Conservation (phyloP, 64 coral and sea anemone genomes). For the Montipora foliosa region DNA sequence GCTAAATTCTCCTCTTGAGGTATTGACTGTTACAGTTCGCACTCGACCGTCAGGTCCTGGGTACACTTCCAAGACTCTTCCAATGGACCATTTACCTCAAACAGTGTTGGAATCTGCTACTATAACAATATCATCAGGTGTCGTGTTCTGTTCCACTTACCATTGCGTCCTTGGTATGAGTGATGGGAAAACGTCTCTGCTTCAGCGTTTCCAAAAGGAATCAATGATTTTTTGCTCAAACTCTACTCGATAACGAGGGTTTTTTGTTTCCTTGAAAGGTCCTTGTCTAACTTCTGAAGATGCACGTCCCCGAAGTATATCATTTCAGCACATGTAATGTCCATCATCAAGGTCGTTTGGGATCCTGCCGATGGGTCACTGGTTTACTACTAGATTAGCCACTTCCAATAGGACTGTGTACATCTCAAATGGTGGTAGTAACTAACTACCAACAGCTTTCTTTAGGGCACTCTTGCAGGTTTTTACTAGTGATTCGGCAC, state of each 20-base stretch:
- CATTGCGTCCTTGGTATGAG: conserved; percentile 27
- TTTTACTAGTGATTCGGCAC: conserved; percentile 18
- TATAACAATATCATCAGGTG: too few species aligned
- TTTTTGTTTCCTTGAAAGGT: conserved; percentile 38
- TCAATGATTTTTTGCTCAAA: conserved; percentile 5
- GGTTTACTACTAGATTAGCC: too few species aligned
- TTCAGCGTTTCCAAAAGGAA: conserved; percentile 19
- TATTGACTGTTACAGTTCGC: too few species aligned
- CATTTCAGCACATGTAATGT: conserved; percentile 37
- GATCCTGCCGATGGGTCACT: too few species aligned
- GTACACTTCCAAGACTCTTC: too few species aligned
- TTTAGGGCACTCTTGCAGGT: conserved; percentile 4
- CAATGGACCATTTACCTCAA: too few species aligned
- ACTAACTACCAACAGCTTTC: background rate
- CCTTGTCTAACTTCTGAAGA: conserved; percentile 54
- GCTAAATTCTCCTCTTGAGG: too few species aligned
- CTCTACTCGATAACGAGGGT: background rate
- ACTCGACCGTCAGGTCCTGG: too few species aligned
- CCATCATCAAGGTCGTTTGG: conserved; percentile 35
- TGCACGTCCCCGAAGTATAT: conserved; percentile 20
- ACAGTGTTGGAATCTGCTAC: too few species aligned
- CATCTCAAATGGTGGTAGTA: conserved; percentile 46
- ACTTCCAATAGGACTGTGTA: conserved; percentile 27
- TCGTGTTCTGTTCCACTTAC: too few species aligned
- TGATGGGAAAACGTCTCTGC: conserved; percentile 41